These are phyloP conservation scores for Heliocidaris tuberculata DNA, from an alignment of 35 echinoderm and acorn worm genomes.

Conservation along the genomic window DNA sequence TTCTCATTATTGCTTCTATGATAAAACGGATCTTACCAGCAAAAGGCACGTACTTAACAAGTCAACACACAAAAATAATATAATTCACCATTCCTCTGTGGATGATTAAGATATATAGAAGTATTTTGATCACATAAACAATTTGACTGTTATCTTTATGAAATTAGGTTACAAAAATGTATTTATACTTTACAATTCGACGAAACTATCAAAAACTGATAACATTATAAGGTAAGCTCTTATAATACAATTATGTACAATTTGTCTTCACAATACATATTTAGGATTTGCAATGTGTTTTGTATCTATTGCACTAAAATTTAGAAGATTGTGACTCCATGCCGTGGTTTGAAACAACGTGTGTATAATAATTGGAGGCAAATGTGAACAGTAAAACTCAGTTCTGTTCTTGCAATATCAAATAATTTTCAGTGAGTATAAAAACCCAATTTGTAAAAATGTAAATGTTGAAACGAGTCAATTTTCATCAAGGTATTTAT, in stretches of 20 bases:
- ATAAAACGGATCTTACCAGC: background rate
- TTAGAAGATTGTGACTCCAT: background rate
- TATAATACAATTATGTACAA: background rate
- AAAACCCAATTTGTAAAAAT: no score
- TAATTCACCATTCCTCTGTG: background rate
- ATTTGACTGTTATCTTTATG: background rate
- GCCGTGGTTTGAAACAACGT: no score
- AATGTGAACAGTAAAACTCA: no score
- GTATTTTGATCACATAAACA: background rate
- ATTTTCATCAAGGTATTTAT: no score
- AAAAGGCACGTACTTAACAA: background rate
- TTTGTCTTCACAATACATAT: background rate
- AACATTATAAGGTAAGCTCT: background rate
- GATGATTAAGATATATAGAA: background rate
- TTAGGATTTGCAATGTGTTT: background rate
- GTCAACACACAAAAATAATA: background rate
- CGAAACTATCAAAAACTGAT: background rate
- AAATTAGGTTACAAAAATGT: background rate
- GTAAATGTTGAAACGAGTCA: no score
- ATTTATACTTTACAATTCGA: background rate
- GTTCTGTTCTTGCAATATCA: no score
- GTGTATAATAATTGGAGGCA: no score
- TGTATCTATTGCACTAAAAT: background rate
- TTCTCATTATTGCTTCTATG: background rate
- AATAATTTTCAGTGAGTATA: no score